Evolutionary conservation across 1,140 invertebrate genomes (phyloP).

Genomic region (Trichonephila inaurata): DNA sequence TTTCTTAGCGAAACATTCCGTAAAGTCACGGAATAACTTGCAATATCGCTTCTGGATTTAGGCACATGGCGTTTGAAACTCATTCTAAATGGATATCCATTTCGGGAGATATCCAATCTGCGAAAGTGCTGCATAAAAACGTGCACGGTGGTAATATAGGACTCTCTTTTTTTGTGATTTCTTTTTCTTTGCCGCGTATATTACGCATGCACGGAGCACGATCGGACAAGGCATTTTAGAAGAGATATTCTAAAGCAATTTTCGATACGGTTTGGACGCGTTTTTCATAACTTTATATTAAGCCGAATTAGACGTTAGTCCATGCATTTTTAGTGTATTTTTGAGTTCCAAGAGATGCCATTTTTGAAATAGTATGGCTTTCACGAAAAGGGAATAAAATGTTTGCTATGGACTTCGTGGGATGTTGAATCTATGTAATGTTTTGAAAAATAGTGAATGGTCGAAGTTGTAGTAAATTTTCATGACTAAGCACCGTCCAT

Average conservation of each 20-base stretch:
- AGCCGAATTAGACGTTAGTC: neutral
- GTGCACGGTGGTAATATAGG: neutral
- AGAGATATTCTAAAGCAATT: neutral
- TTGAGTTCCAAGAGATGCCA: neutral
- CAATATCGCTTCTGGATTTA: neutral
- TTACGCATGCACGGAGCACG: neutral
- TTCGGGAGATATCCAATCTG: neutral
- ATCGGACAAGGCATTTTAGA: neutral
- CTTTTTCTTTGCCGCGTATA: neutral
- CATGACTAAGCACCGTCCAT: no score
- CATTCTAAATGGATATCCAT: constrained; percentile 25
- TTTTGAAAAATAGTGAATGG: no score
- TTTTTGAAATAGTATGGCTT: neutral
- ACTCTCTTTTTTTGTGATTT: neutral
- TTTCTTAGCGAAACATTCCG: neutral
- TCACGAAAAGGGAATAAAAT: neutral
- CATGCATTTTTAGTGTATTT: neutral
- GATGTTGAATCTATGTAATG: neutral
- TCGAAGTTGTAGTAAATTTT: no score
- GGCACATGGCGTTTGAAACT: neutral
- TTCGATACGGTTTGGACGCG: neutral
- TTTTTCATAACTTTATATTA: neutral
- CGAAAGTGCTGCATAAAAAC: constrained; percentile 18
- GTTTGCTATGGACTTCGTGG: neutral
- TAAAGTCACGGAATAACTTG: neutral